These are phyloP conservation scores for Morpho helenor DNA, from an alignment of 2,888 invertebrate genomes.

Conservation along the genomic window DNA sequence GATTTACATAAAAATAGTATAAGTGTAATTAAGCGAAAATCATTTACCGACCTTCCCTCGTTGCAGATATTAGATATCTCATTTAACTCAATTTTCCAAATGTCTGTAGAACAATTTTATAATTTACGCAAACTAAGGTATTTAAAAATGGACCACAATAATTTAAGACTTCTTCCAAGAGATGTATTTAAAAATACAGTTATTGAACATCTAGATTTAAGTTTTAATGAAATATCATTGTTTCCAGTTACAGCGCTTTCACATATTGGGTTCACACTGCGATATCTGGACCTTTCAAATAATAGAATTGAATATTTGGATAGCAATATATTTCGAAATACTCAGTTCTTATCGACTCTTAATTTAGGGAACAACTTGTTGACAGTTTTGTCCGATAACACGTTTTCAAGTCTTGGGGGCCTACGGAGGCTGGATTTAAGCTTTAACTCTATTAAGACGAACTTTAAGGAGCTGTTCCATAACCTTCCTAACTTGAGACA, in stretches of 20 bases:
- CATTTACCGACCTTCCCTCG: constrained; percentile 86
- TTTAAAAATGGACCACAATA: constrained; percentile 85
- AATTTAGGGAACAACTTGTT: constrained; percentile 90
- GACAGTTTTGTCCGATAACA: constrained; percentile 92
- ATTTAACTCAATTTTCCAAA: constrained; percentile 85
- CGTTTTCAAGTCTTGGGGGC: constrained; percentile 89
- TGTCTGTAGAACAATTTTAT: constrained; percentile 89
- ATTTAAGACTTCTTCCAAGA: constrained; percentile 85
- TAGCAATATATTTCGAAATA: constrained; percentile 91
- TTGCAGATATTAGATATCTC: constrained; percentile 90
- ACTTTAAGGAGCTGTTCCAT: constrained; percentile 92
- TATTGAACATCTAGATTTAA: constrained; percentile 88
- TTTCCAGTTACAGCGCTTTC: constrained; percentile 88
- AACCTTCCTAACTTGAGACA: constrained; percentile 90
- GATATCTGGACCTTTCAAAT: constrained; percentile 87
- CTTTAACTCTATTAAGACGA: constrained; percentile 89
- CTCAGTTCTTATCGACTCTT: constrained; percentile 87
- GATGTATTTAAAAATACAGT: constrained; percentile 90
- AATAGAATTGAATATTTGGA: constrained; percentile 93
- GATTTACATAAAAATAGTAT: constrained; percentile 87
- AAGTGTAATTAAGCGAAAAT: constrained; percentile 84
- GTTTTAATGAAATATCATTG: constrained; percentile 87
- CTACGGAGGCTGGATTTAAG: constrained; percentile 89
- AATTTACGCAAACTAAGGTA: constrained; percentile 86
- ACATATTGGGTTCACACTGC: constrained; percentile 88